A percentile compares a stretch with the other conserved stretches of the same genome.
These are phyloP conservation scores for Acromyrmex heyeri DNA, from an alignment of 1,140 invertebrate genomes.

Conservation along the genomic window DNA sequence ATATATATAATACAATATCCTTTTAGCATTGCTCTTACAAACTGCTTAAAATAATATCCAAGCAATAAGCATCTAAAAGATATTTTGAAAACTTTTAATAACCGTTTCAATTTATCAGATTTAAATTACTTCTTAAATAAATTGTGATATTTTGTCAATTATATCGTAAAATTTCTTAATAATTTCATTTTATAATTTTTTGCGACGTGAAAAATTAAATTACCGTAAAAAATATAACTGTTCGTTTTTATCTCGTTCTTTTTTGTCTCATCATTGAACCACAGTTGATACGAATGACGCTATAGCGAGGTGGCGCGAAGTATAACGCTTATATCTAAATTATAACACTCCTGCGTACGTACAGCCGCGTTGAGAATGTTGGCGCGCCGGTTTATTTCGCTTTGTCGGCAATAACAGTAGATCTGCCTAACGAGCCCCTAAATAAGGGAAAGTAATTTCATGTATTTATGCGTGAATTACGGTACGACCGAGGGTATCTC, in stretches of 20 bases:
- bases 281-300: not conserved
- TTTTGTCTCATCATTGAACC: slow-evolving; percentile 23
- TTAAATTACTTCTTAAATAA: slow-evolving; percentile 15
- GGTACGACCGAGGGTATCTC: slow-evolving; percentile 78
- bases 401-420: slow-evolving; percentile 86
- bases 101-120: not conserved
- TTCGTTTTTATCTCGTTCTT: not conserved
- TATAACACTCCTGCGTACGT: slow-evolving; percentile 65
- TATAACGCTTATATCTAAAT: slow-evolving; percentile 60
- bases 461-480: slow-evolving; percentile 87
- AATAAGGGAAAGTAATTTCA: slow-evolving; percentile 86
- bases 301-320: slow-evolving; percentile 4
- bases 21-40: slow-evolving; percentile 4
- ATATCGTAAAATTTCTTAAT: not conserved
- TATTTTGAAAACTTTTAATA: slow-evolving; percentile 10
- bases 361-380: slow-evolving; percentile 70
- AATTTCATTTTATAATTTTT: not conserved
- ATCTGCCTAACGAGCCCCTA: slow-evolving; percentile 86
- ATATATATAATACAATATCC: not conserved
- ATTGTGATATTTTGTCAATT: not conserved
- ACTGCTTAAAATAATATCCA: slow-evolving; percentile 7
- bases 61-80: not conserved
- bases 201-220: not conserved
- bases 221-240: not conserved
- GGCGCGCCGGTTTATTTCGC: slow-evolving; percentile 73